Evolutionary conservation across 2,113 vertebrate genomes (phyloP).

Genomic region (Epinephelus cyanopodus): DNA sequence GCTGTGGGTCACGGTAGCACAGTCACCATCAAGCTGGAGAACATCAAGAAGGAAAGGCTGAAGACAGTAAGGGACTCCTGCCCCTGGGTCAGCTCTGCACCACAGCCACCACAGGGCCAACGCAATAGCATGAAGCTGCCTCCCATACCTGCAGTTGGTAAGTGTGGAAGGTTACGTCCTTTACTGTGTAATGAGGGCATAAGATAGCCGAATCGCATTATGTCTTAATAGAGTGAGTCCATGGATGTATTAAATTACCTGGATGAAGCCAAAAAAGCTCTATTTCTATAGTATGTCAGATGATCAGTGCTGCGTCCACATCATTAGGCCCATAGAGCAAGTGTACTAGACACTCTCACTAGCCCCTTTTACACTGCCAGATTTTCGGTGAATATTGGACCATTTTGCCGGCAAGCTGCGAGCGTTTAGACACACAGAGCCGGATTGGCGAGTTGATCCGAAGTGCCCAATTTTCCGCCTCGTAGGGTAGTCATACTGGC

Average conservation of each 20-base stretch:
- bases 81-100: slow-evolving; percentile 90
- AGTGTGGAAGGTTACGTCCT: slow-evolving; percentile 57
- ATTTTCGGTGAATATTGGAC: too few relatives aligned
- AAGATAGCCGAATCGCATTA: neutral
- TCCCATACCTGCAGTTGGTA: slow-evolving; percentile 93
- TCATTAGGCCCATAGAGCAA: too few relatives aligned
- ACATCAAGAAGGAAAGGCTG: slow-evolving; percentile 97
- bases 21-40: slow-evolving; percentile 92
- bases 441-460: too few relatives aligned
- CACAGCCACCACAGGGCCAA: slow-evolving; percentile 79
- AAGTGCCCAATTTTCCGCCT: too few relatives aligned
- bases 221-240: neutral
- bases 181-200: neutral
- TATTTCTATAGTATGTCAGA: too few relatives aligned
- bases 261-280: neutral
- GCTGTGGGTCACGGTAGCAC: slow-evolving; percentile 65
- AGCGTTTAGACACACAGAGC: too few relatives aligned
- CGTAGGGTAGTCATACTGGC: too few relatives aligned
- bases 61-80: slow-evolving; percentile 95
- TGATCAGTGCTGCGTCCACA: too few relatives aligned
- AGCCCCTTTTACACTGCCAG: too few relatives aligned
- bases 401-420: too few relatives aligned
- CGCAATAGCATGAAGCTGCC: slow-evolving; percentile 92
- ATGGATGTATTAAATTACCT: too few relatives aligned
- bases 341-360: too few relatives aligned